Percentiles rank a stretch among this genome's conserved stretches.
Conservation (phyloP, 2,113 vertebrate species). For the Calyptommatus sinebrachiatus region DNA sequence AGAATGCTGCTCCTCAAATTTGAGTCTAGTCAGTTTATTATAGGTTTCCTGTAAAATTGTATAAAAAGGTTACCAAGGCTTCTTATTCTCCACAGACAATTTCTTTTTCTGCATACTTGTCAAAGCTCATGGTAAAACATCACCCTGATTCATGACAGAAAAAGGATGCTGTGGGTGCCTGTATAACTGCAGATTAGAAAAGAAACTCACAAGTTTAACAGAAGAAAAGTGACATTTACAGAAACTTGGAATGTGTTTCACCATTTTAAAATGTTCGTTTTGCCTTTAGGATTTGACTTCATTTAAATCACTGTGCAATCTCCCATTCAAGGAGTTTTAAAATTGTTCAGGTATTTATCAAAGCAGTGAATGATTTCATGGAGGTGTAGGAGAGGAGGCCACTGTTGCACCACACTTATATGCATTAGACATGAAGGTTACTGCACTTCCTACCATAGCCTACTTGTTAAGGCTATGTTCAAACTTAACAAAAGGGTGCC, state of each 20-base stretch:
- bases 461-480: too few relatives aligned
- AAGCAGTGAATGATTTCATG: not conserved
- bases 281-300: not conserved
- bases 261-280: not conserved
- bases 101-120: not conserved
- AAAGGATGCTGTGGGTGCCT: accelerated
- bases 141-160: not conserved
- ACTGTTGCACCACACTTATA: not conserved
- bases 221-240: not conserved
- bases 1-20: not conserved
- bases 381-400: not conserved
- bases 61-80: not conserved
- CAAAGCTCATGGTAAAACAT: not conserved
- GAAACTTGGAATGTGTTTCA: not conserved
- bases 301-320: not conserved
- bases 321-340: not conserved
- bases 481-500: too few relatives aligned
- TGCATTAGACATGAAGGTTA: not conserved
- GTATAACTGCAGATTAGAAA: too few relatives aligned
- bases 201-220: not conserved
- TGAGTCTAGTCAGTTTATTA: not conserved
- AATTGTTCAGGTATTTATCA: not conserved
- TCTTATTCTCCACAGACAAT: accelerated
- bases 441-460: not conserved
- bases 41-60: accelerated